These are phyloP conservation scores for Rhipidura dahli DNA, from an alignment of 2,113 vertebrate genomes.

Conservation along the genomic window DNA sequence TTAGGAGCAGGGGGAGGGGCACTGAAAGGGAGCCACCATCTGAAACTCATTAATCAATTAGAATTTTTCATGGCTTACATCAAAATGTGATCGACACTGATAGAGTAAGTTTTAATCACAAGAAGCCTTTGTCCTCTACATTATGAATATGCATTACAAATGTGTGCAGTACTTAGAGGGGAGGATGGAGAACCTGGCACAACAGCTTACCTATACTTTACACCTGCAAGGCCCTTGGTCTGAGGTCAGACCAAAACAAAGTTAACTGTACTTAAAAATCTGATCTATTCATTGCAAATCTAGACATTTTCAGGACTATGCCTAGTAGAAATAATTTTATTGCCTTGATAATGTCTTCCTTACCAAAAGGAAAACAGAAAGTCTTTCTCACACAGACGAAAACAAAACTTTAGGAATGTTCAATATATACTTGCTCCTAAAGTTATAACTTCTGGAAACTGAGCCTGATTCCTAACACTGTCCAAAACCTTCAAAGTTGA, in stretches of 20 bases:
- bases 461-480: not conserved
- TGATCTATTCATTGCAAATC: constrained; percentile 21
- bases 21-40: constrained; percentile 44
- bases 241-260: constrained; percentile 21
- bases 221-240: constrained; percentile 2
- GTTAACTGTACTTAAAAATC: constrained; percentile 8
- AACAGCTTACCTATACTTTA: not conserved
- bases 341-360: not conserved
- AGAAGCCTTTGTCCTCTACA: constrained; percentile 33
- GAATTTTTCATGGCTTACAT: constrained; percentile 66
- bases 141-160: not conserved
- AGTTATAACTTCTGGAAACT: not conserved
- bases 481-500: not conserved
- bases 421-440: not conserved
- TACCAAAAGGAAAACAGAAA: not conserved
- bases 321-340: not conserved
- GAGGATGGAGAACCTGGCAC: constrained; percentile 19
- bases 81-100: constrained; percentile 55
- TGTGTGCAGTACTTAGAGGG: not conserved
- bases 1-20: constrained; percentile 21
- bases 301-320: not conserved
- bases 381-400: not conserved
- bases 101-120: constrained; percentile 55
- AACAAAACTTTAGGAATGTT: not conserved
- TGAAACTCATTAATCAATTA: constrained; percentile 70